Percentiles rank a stretch among this genome's conserved stretches.
phyloP scores from a whole-genome alignment of 30 jellyfish, hydroid and myxozoan genomes.

The Aurelia aurita complex sp. Pacific region DNA sequence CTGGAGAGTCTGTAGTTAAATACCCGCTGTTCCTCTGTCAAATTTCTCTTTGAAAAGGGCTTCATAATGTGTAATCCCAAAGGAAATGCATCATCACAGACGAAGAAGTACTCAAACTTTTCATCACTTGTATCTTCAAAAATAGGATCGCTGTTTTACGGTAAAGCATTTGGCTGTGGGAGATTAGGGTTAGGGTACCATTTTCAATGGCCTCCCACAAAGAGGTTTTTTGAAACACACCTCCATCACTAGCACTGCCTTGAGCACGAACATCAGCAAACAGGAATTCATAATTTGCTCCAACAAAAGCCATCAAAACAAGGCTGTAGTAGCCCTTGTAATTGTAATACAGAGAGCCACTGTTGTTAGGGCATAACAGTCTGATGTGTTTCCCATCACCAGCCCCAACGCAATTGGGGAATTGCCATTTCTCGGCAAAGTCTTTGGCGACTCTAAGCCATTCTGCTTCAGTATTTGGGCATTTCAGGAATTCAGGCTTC shows the following conservation, averaged over 20 bases:
- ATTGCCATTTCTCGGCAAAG: slow-evolving; percentile 51
- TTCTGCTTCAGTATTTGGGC: slow-evolving; percentile 37
- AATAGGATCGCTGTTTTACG: background rate
- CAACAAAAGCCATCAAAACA: slow-evolving; percentile 48
- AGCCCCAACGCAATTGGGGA: slow-evolving; percentile 48
- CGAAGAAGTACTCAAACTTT: too few relatives aligned
- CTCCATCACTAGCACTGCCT: slow-evolving; percentile 56
- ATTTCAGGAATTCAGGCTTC: background rate
- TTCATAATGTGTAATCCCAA: too few relatives aligned
- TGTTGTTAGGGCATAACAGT: slow-evolving; percentile 2
- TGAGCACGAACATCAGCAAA: slow-evolving; percentile 38
- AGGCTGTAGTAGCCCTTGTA: slow-evolving; percentile 30
- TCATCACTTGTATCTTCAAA: too few relatives aligned
- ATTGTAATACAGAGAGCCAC: slow-evolving; percentile 34
- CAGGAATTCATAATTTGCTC: slow-evolving; percentile 38
- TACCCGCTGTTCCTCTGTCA: too few relatives aligned
- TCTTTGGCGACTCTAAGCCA: slow-evolving; percentile 30
- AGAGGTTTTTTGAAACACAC: slow-evolving; percentile 26
- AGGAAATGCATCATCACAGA: too few relatives aligned
- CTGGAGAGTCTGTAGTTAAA: too few relatives aligned
- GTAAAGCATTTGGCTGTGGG: slow-evolving; percentile 26
- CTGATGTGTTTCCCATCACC: slow-evolving; percentile 33
- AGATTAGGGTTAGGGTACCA: background rate
- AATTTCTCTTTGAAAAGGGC: too few relatives aligned
- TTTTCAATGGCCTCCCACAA: slow-evolving; percentile 29